Base-by-base conservation (phyloP, 2,113 vertebrate genomes). In the Nothobranchius kuhntae region DNA sequence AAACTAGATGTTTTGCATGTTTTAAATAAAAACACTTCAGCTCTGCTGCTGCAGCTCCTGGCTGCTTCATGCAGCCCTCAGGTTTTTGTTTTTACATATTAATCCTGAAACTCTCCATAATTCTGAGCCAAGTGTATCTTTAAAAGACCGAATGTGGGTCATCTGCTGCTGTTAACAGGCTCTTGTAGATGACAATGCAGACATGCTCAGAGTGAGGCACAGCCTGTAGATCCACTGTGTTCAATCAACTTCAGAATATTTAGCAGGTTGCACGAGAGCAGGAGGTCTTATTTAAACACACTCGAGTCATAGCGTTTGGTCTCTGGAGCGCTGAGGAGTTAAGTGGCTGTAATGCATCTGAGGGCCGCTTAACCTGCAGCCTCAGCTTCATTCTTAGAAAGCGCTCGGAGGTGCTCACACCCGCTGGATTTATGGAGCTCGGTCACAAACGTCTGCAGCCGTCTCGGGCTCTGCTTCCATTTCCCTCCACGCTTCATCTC, bases 261-360 rank as follows among this genome's bases (percentile, higher is more conserved):
- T 30, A 30, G 30, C 30, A 30, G 30, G 30, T 30, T 30, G 30
- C 52, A 35, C 46, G 24, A 78, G 57, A 63, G 50, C 47, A 71
- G 64, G 14, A 13, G 65, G 57, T 69, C 48, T 64, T 70, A 67
- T 77, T 71, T 61, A 14, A 13, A 66, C 15, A 36, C 71, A 48
- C 73, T 78, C 68, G 61, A 83, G 62, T 58, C 9, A 38, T 68
- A 82, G 68, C 30, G 72, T 68, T 38, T 38, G 38, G 77, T 76
- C 82, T 67, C 77, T 9, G 61, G 71, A 84, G 82, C 83, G 73
- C 85, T 80, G 67, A 84, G 67, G 58, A 70, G 77, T 59, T 81
- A 78, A 89, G 80, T 81, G 82, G 80, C 62, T 56, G 8, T 88
- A 75, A 88, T 85, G 66, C 65, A 75, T 83, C 59, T 79, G 68